Evolutionary conservation across 2,888 invertebrate species (phyloP).

Genomic region (Ophion ellenae): DNA sequence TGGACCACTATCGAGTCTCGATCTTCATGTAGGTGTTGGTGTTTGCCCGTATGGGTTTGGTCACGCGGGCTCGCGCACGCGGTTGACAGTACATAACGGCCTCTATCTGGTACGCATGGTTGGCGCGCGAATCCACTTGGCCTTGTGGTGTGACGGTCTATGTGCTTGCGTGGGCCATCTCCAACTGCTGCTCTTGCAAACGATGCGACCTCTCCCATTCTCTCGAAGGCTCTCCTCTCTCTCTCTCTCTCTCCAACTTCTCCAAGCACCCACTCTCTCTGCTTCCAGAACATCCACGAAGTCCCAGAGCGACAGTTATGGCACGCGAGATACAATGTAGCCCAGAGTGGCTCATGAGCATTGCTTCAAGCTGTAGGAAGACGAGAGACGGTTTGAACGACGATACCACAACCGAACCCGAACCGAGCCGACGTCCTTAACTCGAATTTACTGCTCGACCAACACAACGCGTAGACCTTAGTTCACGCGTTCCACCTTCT

Average conservation of each 20-base stretch:
- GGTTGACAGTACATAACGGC: conserved; percentile 71
- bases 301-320: conserved; percentile 74
- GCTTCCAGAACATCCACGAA: conserved; percentile 38
- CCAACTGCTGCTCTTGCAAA: conserved; percentile 54
- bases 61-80: conserved; percentile 63
- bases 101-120: conserved; percentile 74
- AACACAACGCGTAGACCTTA: conserved; percentile 32
- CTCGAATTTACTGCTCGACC: conserved; percentile 72
- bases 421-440: conserved; percentile 73
- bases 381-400: conserved; percentile 57
- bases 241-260: not conserved
- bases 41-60: conserved; percentile 43
- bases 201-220: conserved; percentile 28
- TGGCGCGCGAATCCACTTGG: conserved; percentile 72
- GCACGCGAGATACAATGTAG: conserved; percentile 70
- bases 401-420: conserved; percentile 60
- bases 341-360: conserved; percentile 58
- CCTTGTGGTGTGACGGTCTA: conserved; percentile 70
- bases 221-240: conserved; percentile 8
- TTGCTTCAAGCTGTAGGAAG: conserved; percentile 53
- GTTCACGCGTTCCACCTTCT: conserved; percentile 14
- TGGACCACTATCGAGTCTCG: conserved; percentile 39
- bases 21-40: conserved; percentile 13
- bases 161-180: conserved; percentile 53
- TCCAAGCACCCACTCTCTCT: conserved; percentile 8